Percentiles rank a stretch among this genome's conserved stretches.
phyloP scores from a whole-genome alignment of 2,888 invertebrate genomes.

The Agrochola litura region DNA sequence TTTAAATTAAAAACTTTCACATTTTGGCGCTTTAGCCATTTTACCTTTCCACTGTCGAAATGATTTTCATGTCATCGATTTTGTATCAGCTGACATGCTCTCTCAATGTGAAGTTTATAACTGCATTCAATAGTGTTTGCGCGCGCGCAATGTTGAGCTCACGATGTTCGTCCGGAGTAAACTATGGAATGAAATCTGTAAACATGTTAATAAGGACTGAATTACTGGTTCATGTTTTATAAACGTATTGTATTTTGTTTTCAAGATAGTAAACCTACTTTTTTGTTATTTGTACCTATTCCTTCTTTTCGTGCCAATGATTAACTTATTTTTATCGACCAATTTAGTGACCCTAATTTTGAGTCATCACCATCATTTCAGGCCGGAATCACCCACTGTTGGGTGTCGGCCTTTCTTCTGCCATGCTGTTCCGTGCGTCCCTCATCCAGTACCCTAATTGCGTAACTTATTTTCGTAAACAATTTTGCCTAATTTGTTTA shows the following conservation, averaged over 20 bases:
- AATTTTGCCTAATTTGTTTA: too few relatives aligned
- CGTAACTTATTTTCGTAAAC: too few relatives aligned
- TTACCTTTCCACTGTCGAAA: too few relatives aligned
- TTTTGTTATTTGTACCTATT: not conserved
- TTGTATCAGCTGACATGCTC: constrained; percentile 18
- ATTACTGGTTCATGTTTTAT: not conserved
- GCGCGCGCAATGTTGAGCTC: constrained; percentile 5
- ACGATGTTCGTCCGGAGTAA: constrained; percentile 39
- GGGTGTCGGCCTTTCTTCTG: not conserved
- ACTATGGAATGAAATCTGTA: constrained; percentile 30
- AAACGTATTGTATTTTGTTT: not conserved
- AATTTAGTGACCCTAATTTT: not conserved
- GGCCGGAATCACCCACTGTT: not conserved
- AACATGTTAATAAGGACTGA: constrained; percentile 30
- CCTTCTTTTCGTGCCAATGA: not conserved
- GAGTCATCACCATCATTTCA: too few relatives aligned
- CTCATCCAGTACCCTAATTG: too few relatives aligned
- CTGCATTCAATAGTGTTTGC: constrained; percentile 21
- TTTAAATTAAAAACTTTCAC: too few relatives aligned
- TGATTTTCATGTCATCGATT: constrained; percentile 20
- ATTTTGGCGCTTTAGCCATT: too few relatives aligned
- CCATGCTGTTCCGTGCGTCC: not conserved
- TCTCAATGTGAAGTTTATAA: constrained; percentile 44
- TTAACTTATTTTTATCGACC: not conserved
- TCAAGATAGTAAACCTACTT: not conserved